phyloP scores from a whole-genome alignment of 2,113 vertebrate species.

The Aleadryas rufinucha region DNA sequence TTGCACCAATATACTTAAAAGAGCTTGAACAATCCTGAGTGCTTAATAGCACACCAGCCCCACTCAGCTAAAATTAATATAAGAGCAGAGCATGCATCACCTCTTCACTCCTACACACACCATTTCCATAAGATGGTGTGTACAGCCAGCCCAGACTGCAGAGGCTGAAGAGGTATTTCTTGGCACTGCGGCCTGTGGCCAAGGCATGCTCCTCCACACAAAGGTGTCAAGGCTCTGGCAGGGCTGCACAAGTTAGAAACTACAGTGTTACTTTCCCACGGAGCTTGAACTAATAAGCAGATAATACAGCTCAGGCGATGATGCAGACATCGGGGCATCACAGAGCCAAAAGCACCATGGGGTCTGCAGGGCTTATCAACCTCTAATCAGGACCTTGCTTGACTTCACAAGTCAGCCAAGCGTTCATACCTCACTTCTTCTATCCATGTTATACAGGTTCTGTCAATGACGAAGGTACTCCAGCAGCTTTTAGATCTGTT shows the following conservation, averaged over 20 bases:
- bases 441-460: neutral
- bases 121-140: neutral
- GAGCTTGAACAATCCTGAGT: neutral
- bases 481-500: neutral
- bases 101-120: neutral
- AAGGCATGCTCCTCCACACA: neutral
- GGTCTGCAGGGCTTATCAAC: neutral
- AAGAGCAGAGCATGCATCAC: neutral
- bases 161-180: neutral
- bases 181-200: neutral
- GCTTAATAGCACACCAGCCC: neutral
- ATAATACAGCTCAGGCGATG: neutral
- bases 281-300: neutral
- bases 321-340: fast-evolving
- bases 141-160: neutral
- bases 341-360: neutral
- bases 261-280: fast-evolving
- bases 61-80: neutral
- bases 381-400: neutral
- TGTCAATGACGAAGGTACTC: neutral
- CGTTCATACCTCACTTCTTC: neutral
- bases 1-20: neutral
- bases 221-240: neutral
- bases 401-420: neutral
- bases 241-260: neutral